These are phyloP conservation scores for Eustalomyia histrio DNA, from an alignment of 2,888 invertebrate species.

Conservation along the genomic window DNA sequence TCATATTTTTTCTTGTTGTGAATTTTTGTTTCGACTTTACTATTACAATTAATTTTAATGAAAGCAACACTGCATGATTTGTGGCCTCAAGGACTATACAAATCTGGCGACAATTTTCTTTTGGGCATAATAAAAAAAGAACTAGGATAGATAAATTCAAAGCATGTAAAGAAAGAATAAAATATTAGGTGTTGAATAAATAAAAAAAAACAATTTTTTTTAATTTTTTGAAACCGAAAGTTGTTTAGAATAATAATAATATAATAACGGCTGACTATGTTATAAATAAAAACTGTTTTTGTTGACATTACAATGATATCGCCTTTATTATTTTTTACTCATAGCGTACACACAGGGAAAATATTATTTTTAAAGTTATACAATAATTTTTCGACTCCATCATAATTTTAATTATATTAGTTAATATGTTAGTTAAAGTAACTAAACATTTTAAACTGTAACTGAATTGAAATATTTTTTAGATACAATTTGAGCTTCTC, in stretches of 20 bases:
- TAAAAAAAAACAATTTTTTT: constrained; percentile 1
- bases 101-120: constrained; percentile 60
- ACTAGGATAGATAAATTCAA: not conserved
- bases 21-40: constrained; percentile 46
- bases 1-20: constrained; percentile 22
- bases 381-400: too few relatives aligned
- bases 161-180: constrained; percentile 10
- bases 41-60: constrained; percentile 53
- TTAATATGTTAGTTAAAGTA: too few relatives aligned
- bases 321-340: not conserved
- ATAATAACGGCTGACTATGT: not conserved
- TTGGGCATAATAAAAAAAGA: constrained; percentile 35
- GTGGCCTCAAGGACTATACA: constrained; percentile 53
- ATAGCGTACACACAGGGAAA: too few relatives aligned
- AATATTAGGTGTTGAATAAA: constrained; percentile 30
- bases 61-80: constrained; percentile 60
- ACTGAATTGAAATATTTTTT: too few relatives aligned
- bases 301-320: not conserved
- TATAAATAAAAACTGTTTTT: not conserved
- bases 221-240: not conserved
- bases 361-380: too few relatives aligned
- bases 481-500: too few relatives aligned
- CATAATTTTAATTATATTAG: too few relatives aligned
- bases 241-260: not conserved
- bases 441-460: too few relatives aligned